Conservation (phyloP, 2,113 vertebrate genomes). For the Thryonomys swinderianus region DNA sequence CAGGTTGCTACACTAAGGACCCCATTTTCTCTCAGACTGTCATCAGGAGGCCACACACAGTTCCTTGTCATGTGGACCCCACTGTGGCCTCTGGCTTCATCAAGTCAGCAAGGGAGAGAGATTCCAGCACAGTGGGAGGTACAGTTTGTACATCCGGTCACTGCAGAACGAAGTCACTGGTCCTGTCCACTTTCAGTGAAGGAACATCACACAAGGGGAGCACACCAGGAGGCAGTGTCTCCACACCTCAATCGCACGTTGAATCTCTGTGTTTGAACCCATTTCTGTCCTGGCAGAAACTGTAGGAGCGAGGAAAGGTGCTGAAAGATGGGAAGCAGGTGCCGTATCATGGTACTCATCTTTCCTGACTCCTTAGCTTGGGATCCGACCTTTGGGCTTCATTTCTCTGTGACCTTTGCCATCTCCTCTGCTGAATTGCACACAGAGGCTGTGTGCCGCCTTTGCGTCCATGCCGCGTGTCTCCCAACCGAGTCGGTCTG, state of each 20-base stretch:
- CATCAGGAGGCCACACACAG: not conserved
- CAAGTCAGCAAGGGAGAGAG: not conserved
- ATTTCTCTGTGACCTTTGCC: not conserved
- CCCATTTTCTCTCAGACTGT: not conserved
- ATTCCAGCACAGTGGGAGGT: not conserved
- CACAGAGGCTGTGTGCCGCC: not conserved
- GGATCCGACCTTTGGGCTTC: not conserved
- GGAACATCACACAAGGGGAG: not conserved
- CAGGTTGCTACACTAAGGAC: not conserved
- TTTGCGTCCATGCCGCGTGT: not conserved
- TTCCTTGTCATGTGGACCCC: not conserved
- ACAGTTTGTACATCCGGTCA: rapidly evolving
- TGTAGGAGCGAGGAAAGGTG: no score
- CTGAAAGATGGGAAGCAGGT: not conserved
- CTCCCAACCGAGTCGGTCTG: not conserved
- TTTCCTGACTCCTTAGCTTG: not conserved
- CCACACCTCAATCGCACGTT: not conserved
- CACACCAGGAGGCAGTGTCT: not conserved
- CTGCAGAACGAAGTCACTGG: not conserved
- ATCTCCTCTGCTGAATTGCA: not conserved
- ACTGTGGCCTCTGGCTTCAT: not conserved
- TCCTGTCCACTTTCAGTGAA: not conserved
- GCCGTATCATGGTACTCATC: rapidly evolving
- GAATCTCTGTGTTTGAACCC: not conserved
- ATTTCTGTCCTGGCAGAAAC: not conserved